Evolutionary conservation across 1,140 invertebrate genomes (phyloP).

Genomic region (Lasaia peninsularis): DNA sequence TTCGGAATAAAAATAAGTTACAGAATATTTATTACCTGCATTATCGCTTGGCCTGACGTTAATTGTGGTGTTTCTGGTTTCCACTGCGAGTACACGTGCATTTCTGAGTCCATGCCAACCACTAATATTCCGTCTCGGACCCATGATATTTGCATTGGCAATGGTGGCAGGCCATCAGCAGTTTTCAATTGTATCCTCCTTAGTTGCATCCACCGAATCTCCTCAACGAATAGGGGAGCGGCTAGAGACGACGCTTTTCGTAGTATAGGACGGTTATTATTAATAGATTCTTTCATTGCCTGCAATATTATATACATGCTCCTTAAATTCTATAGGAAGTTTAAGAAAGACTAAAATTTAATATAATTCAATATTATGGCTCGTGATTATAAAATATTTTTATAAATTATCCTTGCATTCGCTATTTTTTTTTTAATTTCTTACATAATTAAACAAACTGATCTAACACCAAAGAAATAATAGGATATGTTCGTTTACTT

Average conservation of each 20-base stretch:
- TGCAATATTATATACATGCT: constrained; percentile 27
- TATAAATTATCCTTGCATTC: no score
- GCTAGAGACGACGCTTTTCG: constrained; percentile 92
- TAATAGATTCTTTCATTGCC: constrained; percentile 89
- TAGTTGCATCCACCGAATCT: constrained; percentile 97
- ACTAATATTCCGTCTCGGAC: constrained; percentile 98
- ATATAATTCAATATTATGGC: no score
- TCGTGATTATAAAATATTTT: no score
- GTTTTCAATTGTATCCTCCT: constrained; percentile 94
- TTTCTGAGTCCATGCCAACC: constrained; percentile 99
- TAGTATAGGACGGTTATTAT: constrained; percentile 88
- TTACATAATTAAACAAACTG: no score
- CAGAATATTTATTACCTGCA: no score
- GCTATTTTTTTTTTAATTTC: no score
- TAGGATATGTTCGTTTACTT: no score
- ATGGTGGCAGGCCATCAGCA: constrained; percentile 95
- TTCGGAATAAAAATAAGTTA: no score
- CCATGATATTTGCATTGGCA: constrained; percentile 99
- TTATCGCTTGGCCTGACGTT: constrained; percentile 33
- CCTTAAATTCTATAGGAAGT: no score
- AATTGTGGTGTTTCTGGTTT: constrained; percentile 82
- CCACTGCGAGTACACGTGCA: constrained; percentile 99
- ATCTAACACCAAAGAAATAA: no score
- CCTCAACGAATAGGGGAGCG: constrained; percentile 89
- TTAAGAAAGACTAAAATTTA: no score